Conservation (phyloP, 1,140 invertebrate species). For the Polypedilum pembai region DNA sequence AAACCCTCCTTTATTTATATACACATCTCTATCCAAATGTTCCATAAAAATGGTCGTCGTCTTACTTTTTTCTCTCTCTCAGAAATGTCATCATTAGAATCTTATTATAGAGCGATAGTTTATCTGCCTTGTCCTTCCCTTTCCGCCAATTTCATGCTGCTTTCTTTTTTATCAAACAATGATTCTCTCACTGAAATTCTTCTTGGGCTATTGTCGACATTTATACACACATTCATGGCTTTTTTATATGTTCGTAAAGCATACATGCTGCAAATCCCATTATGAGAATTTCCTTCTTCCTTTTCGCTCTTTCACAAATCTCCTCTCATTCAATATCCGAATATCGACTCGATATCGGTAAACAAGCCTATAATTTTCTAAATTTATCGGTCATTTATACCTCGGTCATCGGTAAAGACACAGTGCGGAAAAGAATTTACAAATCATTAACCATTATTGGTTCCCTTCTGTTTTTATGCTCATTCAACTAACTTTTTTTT, state of each 20-base stretch:
- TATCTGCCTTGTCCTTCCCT: neutral
- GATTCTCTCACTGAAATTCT: neutral
- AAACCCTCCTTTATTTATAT: no score
- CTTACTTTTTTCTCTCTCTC: neutral
- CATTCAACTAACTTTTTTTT: neutral
- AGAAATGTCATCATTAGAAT: conserved; percentile 18
- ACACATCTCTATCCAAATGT: no score
- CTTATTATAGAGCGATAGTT: conserved; percentile 4
- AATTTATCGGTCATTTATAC: conserved; percentile 25
- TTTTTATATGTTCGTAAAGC: no score
- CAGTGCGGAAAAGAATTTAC: conserved; percentile 7
- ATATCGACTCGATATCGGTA: neutral
- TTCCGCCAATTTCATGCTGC: conserved; percentile 8
- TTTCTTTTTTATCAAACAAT: neutral
- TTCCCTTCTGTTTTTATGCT: neutral
- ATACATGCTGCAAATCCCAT: no score
- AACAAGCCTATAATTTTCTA: conserved; percentile 26
- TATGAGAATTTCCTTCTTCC: no score
- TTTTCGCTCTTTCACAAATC: neutral
- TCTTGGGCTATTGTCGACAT: no score
- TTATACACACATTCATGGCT: no score
- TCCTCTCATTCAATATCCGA: neutral
- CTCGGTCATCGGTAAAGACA: neutral
- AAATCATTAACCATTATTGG: conserved; percentile 28
- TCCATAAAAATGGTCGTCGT: no score